A percentile compares a stretch with the other conserved stretches of the same genome.
phyloP scores from a whole-genome alignment of 1,140 invertebrate genomes.

The Calephelis virginiensis region DNA sequence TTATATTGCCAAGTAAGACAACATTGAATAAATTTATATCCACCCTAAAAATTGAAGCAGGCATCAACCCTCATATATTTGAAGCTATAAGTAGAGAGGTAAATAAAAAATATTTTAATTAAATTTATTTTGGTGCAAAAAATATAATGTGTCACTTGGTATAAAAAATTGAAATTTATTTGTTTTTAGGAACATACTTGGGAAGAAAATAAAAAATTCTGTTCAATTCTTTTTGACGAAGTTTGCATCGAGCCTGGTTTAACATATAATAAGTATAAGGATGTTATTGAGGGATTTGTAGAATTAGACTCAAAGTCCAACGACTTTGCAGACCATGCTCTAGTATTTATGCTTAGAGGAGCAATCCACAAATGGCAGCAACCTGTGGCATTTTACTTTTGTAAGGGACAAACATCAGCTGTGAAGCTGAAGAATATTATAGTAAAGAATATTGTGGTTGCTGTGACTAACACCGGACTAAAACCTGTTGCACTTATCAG shows the following conservation, averaged over 20 bases:
- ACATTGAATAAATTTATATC: background rate
- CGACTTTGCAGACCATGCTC: slow-evolving; percentile 4
- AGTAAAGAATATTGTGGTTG: too few species aligned
- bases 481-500: too few species aligned
- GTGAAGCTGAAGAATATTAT: too few species aligned
- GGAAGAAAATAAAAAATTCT: too few species aligned
- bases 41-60: background rate
- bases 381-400: slow-evolving; percentile 1
- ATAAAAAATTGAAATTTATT: too few species aligned
- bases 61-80: background rate
- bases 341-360: slow-evolving; percentile 10
- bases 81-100: background rate
- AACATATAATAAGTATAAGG: too few species aligned
- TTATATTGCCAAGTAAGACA: background rate
- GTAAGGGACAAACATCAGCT: background rate
- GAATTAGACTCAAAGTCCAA: background rate
- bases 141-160: too few species aligned
- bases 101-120: background rate
- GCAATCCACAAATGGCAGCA: background rate
- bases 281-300: background rate
- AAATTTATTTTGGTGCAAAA: too few species aligned
- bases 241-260: too few species aligned
- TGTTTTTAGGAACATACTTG: too few species aligned
- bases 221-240: too few species aligned
- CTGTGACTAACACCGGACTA: too few species aligned